These are phyloP conservation scores for Celastrina argiolus DNA, from an alignment of 2,888 invertebrate species.

Conservation along the genomic window DNA sequence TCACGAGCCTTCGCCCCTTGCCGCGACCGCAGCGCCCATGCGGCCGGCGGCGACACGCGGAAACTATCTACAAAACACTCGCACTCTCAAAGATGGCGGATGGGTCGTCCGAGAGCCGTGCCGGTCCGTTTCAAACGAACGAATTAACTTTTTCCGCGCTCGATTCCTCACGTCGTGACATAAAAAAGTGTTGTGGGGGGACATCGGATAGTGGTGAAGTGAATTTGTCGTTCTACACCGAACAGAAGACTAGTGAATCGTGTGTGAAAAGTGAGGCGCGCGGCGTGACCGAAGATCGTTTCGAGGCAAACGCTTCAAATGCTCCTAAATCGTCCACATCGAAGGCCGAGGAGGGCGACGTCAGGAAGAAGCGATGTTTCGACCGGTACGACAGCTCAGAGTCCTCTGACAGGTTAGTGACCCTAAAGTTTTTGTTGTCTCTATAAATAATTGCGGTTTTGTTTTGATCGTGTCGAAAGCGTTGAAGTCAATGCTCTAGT, in stretches of 20 bases:
- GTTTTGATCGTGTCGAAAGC: constrained; percentile 53
- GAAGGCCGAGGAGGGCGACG: constrained; percentile 68
- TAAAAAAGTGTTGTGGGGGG: constrained; percentile 76
- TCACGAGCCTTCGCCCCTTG: constrained; percentile 55
- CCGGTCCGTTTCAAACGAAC: constrained; percentile 78
- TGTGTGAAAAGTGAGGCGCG: constrained; percentile 75
- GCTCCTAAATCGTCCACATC: constrained; percentile 60
- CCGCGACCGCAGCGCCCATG: constrained; percentile 60
- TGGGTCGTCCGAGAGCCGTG: constrained; percentile 82
- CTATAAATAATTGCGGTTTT: constrained; percentile 38
- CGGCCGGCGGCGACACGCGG: constrained; percentile 50
- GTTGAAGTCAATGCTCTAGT: constrained; percentile 72
- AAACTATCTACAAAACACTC: constrained; percentile 75
- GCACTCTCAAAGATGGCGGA: constrained; percentile 90
- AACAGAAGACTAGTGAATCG: constrained; percentile 72
- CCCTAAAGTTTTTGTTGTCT: constrained; percentile 26
- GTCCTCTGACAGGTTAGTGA: constrained; percentile 92
- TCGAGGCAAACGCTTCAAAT: constrained; percentile 52
- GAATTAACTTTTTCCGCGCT: constrained; percentile 75
- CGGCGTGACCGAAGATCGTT: constrained; percentile 65
- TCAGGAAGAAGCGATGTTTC: constrained; percentile 90
- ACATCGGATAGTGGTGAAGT: constrained; percentile 59
- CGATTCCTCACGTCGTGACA: constrained; percentile 68
- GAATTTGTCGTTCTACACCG: constrained; percentile 70
- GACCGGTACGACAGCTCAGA: constrained; percentile 96